Base-by-base conservation (phyloP, 2,888 invertebrate species). In the Dolichomitus sp. region DNA sequence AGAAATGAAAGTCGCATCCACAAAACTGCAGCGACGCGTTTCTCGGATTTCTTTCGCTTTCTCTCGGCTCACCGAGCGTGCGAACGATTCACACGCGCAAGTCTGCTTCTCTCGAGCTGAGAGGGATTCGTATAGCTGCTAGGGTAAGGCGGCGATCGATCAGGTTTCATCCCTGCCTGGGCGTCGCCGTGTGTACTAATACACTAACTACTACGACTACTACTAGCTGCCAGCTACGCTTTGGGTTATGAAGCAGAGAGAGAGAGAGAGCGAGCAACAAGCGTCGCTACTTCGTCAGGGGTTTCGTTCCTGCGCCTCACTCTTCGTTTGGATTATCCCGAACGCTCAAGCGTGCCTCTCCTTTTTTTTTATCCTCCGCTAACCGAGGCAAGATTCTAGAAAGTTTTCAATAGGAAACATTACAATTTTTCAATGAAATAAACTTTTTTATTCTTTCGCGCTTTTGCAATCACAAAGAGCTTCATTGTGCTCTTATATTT, bases 71-170 rank as follows among this genome's bases (percentile, higher is more conserved):
- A 48, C 52, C 42, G 37, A 70, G 54, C 68, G 42, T 74, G 48
- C 57, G 66, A 73, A 52, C 74, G 57, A 68, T 84, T 80, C 68
- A 83, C 77, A 81, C 85, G 85, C 83, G 52, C 76, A 76, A 87
- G 81, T 66, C 83, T 80, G 42, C 69, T 30, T 66, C 82, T 65
- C 72, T 61, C 42, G 66, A 54, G 68, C 45, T 68, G 84, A 70
- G 54, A n/a, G 72, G 48, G 57, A 70, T 70, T 70, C 50, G 66
- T 59, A 1, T 23, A 33, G 37, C 11, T 74, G 81, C 57, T 57
- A 74, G 85, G 83, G 79, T 79, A 81, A 83, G 75, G 72, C 83
- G 65, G 66, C 87, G 86, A 87, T 87, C 87, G 87, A 87, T 87
- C 86, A 85, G 82, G 82, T 86, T 84, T 84, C 86, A 85, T 85